These are phyloP conservation scores for Dorcus parallelipipedus DNA, from an alignment of 2,888 invertebrate species.

Conservation along the genomic window DNA sequence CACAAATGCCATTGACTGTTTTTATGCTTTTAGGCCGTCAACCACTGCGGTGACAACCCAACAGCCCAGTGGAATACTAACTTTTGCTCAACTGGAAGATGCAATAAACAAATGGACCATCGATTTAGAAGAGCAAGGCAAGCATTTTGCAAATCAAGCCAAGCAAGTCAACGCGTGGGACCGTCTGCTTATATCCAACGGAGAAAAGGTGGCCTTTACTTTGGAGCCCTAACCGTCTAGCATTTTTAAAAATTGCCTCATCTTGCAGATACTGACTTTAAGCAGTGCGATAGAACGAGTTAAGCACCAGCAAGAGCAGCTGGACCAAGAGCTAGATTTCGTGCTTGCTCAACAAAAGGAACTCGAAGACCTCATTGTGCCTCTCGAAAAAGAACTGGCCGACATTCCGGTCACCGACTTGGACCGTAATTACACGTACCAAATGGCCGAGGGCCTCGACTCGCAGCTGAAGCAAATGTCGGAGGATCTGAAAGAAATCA, in stretches of 20 bases:
- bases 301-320: conserved; percentile 81
- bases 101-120: conserved; percentile 91
- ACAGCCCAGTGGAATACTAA: conserved; percentile 57
- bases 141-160: conserved; percentile 88
- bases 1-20: too few species aligned
- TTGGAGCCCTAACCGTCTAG: too few species aligned
- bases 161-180: conserved; percentile 97
- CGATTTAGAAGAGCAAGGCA: conserved; percentile 90
- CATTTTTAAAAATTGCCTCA: conserved; percentile 1
- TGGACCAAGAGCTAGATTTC: conserved; percentile 93
- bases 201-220: conserved; percentile 68
- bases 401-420: conserved; percentile 73
- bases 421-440: conserved; percentile 88
- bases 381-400: conserved; percentile 77
- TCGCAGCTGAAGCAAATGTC: conserved; percentile 92
- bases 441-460: conserved; percentile 85
- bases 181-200: conserved; percentile 81
- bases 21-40: conserved; percentile 11
- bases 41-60: conserved; percentile 37
- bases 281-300: conserved; percentile 86
- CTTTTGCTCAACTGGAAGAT: conserved; percentile 85
- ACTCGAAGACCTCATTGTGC: conserved; percentile 79
- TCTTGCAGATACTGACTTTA: conserved; percentile 69
- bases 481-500: conserved; percentile 91
- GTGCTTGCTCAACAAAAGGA: conserved; percentile 90